phyloP scores from a whole-genome alignment of 2,113 vertebrate species.

The Dunckerocampus dactyliophorus region DNA sequence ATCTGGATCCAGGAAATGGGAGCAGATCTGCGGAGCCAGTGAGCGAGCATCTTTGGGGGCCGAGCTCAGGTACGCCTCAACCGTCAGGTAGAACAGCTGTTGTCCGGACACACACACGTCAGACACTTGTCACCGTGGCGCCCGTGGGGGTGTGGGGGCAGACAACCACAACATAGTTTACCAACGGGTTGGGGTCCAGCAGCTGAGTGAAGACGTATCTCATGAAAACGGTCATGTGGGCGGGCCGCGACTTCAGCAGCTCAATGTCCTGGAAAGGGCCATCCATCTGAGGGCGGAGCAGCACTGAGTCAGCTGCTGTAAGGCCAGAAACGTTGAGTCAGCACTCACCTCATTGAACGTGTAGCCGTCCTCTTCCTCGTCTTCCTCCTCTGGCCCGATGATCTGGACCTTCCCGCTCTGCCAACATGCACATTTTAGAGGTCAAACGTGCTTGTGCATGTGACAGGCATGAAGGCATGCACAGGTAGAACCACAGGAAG shows the following conservation, averaged over 20 bases:
- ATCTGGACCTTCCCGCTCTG: constrained; percentile 75
- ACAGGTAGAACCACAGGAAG: neutral
- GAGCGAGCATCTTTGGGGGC: constrained; percentile 79
- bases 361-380: constrained; percentile 75
- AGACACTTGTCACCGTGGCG: neutral
- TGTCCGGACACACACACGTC: constrained; percentile 3
- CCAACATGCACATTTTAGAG: neutral
- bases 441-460: neutral
- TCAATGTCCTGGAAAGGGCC: constrained; percentile 86
- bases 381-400: constrained; percentile 90
- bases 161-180: constrained; percentile 39
- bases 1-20: constrained; percentile 83
- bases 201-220: constrained; percentile 90
- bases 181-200: constrained; percentile 87
- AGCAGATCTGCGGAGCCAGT: constrained; percentile 84
- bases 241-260: constrained; percentile 81
- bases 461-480: neutral
- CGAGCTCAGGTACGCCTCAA: constrained; percentile 83
- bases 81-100: constrained; percentile 88
- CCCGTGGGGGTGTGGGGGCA: neutral
- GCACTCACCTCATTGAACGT: constrained; percentile 65
- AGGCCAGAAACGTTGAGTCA: neutral
- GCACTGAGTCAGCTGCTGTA: neutral
- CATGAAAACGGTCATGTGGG: constrained; percentile 87
- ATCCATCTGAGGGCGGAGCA: constrained; percentile 70